A percentile compares a stretch with the other conserved stretches of the same genome.
Conservation (phyloP, 2,888 invertebrate genomes). For the Agriopis marginaria region DNA sequence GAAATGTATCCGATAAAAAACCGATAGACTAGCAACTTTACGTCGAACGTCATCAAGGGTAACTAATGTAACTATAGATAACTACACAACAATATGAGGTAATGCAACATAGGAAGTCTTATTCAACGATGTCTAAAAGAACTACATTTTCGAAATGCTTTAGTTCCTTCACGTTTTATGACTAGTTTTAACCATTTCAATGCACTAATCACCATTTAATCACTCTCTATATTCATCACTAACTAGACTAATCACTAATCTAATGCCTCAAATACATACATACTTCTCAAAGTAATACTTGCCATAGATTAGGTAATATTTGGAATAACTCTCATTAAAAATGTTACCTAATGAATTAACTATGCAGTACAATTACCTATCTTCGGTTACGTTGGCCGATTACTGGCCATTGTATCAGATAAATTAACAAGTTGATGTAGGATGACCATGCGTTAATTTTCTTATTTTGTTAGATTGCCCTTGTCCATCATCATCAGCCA, state of each 20-base stretch:
- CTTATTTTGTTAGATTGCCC: no score
- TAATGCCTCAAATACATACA: background rate
- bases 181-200: background rate
- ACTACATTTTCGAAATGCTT: background rate
- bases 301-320: conserved; percentile 14
- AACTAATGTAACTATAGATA: no score
- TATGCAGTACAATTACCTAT: conserved; percentile 35
- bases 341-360: conserved; percentile 33
- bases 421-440: conserved; percentile 29
- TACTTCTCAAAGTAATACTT: background rate
- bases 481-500: no score
- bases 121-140: background rate
- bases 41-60: no score
- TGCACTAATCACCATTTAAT: conserved; percentile 16
- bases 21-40: no score
- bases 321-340: conserved; percentile 2
- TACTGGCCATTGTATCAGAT: conserved; percentile 34
- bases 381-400: conserved; percentile 36
- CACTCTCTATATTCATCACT: conserved; percentile 1
- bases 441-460: conserved; percentile 19
- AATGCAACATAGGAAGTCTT: no score
- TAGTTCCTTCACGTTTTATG: background rate
- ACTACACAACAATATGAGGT: no score
- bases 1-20: no score
- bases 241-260: conserved; percentile 12